Percentiles rank a stretch among this genome's conserved stretches.
Conservation (phyloP, 1,140 invertebrate species). For the Drosophila pseudoananassae region DNA sequence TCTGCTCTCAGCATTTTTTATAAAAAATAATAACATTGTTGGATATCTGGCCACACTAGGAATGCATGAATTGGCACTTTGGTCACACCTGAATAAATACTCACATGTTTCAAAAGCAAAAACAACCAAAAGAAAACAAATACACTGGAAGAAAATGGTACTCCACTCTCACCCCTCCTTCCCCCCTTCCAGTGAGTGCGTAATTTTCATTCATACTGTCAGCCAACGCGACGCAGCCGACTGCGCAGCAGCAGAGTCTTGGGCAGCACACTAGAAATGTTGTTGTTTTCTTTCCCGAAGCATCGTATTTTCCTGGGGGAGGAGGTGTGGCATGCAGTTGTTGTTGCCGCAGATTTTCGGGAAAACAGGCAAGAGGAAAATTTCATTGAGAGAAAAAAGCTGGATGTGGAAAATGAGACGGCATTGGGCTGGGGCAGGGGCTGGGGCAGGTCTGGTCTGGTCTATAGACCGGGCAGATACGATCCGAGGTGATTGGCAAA, state of each 20-base stretch:
- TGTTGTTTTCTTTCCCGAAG: constrained; percentile 2
- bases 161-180: constrained; percentile 20
- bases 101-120: constrained; percentile 12
- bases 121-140: not conserved
- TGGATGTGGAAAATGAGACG: constrained; percentile 4
- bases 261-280: constrained; percentile 20
- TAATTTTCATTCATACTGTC: constrained; percentile 77
- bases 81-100: constrained; percentile 46
- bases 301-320: constrained; percentile 2
- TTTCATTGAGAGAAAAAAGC: constrained; percentile 65
- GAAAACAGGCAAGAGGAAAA: constrained; percentile 55
- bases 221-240: constrained; percentile 62
- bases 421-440: constrained; percentile 20
- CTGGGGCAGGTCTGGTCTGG: not conserved
- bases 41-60: too few species aligned
- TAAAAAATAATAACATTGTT: not conserved
- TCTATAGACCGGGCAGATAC: not conserved
- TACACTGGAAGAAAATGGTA: constrained; percentile 45
- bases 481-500: constrained; percentile 50
- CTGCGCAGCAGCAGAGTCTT: constrained; percentile 10
- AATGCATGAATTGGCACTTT: constrained; percentile 44
- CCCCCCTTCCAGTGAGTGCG: constrained; percentile 54
- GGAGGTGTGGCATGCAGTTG: not conserved
- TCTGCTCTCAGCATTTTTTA: constrained; percentile 38
- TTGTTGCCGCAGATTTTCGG: constrained; percentile 11